Evolutionary conservation across 2,888 invertebrate genomes (phyloP).

Genomic region (Calliphora vomitoria): DNA sequence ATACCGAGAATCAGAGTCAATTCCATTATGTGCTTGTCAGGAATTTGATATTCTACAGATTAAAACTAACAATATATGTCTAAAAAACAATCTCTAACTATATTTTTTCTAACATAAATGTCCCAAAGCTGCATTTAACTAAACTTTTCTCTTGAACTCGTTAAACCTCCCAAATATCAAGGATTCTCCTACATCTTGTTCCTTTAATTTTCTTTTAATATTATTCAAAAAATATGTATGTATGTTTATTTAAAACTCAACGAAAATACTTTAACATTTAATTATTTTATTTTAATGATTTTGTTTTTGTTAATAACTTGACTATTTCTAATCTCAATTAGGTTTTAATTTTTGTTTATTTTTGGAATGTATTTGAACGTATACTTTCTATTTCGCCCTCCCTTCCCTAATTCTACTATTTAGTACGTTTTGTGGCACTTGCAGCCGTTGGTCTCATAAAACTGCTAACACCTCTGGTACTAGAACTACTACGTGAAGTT

Average conservation of each 20-base stretch:
- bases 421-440: slow-evolving; percentile 89
- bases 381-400: not conserved
- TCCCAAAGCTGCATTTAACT: no score
- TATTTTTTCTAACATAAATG: no score
- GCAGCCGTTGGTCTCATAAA: slow-evolving; percentile 96
- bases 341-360: not conserved
- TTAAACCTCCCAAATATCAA: not conserved
- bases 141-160: no score
- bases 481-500: slow-evolving; percentile 74
- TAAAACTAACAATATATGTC: no score
- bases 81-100: no score
- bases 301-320: not conserved
- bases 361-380: slow-evolving; percentile 67
- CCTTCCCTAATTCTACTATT: slow-evolving; percentile 76
- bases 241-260: not conserved
- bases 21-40: no score
- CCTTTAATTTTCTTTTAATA: not conserved
- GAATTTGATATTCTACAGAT: no score
- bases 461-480: slow-evolving; percentile 84
- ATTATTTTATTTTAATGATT: not conserved
- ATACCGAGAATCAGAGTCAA: no score
- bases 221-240: not conserved
- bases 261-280: slow-evolving; percentile 26
- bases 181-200: not conserved
- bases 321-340: slow-evolving; percentile 61